Conservation (phyloP, 1,140 invertebrate genomes). For the Drosophila arizonae region DNA sequence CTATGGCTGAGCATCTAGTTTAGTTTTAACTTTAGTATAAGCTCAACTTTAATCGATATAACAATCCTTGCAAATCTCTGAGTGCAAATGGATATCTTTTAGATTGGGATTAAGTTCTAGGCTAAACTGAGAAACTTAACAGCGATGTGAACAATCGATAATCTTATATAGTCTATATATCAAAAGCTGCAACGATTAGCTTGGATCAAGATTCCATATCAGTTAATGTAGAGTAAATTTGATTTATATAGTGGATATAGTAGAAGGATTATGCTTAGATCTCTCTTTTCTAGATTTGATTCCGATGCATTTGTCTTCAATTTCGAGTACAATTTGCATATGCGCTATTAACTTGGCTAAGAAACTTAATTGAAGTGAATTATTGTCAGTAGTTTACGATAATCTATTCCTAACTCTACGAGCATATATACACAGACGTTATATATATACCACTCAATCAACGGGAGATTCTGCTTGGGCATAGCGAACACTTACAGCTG, state of each 20-base stretch:
- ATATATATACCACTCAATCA: neutral
- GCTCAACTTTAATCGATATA: too few relatives aligned
- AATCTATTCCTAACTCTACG: constrained; percentile 66
- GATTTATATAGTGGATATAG: constrained; percentile 17
- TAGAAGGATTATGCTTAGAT: constrained; percentile 11
- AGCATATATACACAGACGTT: constrained; percentile 12
- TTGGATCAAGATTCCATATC: constrained; percentile 30
- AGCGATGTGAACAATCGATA: constrained; percentile 7
- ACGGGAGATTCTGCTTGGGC: constrained; percentile 4
- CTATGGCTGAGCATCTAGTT: too few relatives aligned
- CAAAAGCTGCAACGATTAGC: constrained; percentile 28
- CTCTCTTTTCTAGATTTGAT: constrained; percentile 64
- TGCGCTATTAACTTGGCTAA: constrained; percentile 65
- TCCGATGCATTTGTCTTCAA: constrained; percentile 30
- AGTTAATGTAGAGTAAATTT: constrained; percentile 22
- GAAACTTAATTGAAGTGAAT: constrained; percentile 78
- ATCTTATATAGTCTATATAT: constrained; percentile 4
- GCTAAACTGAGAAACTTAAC: constrained; percentile 14
- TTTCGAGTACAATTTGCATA: neutral
- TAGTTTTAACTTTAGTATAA: too few relatives aligned
- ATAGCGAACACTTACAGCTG: constrained; percentile 27
- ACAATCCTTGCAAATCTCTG: constrained; percentile 1
- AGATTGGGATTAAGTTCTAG: neutral
- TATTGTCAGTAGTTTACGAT: constrained; percentile 82
- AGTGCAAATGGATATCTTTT: neutral